Conservation (phyloP, 2,888 invertebrate species). For the Rosalia funebris region DNA sequence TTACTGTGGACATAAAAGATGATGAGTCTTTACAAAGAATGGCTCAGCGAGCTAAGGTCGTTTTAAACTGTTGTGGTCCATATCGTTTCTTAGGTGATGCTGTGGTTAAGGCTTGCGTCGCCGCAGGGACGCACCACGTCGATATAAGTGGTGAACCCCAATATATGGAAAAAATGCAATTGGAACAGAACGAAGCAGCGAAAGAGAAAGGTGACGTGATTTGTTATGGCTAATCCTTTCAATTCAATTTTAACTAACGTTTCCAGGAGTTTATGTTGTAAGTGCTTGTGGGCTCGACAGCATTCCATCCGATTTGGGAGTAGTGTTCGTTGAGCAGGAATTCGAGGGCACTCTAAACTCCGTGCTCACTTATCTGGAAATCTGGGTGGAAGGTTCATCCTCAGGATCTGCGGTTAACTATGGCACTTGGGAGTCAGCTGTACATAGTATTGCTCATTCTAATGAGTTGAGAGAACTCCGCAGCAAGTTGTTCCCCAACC, state of each 20-base stretch:
- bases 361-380: constrained; percentile 75
- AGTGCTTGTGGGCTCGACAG: constrained; percentile 95
- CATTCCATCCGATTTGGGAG: constrained; percentile 89
- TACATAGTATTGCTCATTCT: constrained; percentile 77
- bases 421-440: constrained; percentile 90
- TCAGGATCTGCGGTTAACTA: constrained; percentile 74
- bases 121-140: constrained; percentile 84
- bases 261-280: constrained; percentile 78
- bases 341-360: constrained; percentile 85
- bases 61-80: constrained; percentile 95
- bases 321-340: constrained; percentile 79
- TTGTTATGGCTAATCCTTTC: constrained; percentile 4
- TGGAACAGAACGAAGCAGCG: constrained; percentile 80
- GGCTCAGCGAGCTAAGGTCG: constrained; percentile 80
- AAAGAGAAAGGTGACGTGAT: constrained; percentile 69
- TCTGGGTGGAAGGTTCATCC: constrained; percentile 54
- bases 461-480: constrained; percentile 75
- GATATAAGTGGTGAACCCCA: constrained; percentile 94
- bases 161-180: constrained; percentile 67
- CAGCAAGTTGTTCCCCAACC: constrained; percentile 69
- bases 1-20: constrained; percentile 79
- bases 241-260: neutral
- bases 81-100: constrained; percentile 85
- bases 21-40: constrained; percentile 80
- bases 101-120: constrained; percentile 85